Percentiles rank a stretch among this genome's conserved stretches.
phyloP scores from a whole-genome alignment of 2,888 invertebrate species.

The Physocephala rufipes region DNA sequence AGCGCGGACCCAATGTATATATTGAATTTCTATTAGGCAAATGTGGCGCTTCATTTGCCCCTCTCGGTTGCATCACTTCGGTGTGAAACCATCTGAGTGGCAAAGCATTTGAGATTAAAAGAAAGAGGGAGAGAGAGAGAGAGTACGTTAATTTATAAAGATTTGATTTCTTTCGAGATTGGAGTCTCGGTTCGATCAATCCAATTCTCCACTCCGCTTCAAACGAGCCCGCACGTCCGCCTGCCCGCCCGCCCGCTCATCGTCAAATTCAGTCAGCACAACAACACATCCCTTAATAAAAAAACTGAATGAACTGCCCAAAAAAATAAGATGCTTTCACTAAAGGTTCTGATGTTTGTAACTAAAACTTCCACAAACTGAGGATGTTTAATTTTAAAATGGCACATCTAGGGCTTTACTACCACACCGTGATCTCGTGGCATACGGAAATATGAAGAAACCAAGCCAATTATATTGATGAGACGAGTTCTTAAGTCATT shows the following conservation, averaged over 20 bases:
- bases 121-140: no score
- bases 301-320: background rate
- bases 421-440: conserved; percentile 19
- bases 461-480: conserved; percentile 17
- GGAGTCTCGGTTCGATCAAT: conserved; percentile 4
- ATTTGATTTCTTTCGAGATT: no score
- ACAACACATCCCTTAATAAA: conserved; percentile 15
- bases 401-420: conserved; percentile 28
- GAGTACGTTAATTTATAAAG: conserved; percentile 9
- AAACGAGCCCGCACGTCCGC: background rate
- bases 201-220: conserved; percentile 17
- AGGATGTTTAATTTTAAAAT: conserved; percentile 28
- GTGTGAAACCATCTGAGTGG: conserved; percentile 7
- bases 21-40: conserved; percentile 19
- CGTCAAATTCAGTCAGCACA: conserved; percentile 18
- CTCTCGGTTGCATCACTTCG: conserved; percentile 6
- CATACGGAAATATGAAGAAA: conserved; percentile 28
- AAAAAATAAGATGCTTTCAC: conserved; percentile 23
- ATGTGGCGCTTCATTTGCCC: background rate
- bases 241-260: background rate
- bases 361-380: conserved; percentile 15
- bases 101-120: conserved; percentile 10
- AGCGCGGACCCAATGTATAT: conserved; percentile 26
- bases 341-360: conserved; percentile 26
- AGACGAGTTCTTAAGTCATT: conserved; percentile 19